Evolutionary conservation across 1,140 invertebrate species (phyloP), one percentile per base, ranked within the genome.

Genomic region (Colletes gigas): DNA sequence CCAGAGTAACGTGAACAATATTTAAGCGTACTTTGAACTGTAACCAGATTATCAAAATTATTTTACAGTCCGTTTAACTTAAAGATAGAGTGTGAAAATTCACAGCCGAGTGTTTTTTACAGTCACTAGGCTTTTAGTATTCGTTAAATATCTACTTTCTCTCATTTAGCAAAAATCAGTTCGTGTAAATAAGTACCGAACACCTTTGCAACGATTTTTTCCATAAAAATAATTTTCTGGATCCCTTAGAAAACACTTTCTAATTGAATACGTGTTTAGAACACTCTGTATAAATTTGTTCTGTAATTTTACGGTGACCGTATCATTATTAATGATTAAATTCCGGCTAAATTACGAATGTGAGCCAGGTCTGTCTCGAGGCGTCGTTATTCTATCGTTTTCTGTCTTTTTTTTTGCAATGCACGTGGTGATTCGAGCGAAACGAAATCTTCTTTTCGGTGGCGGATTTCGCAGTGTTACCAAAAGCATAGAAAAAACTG

Each of bases 401-500:
- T 54, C 5, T 30, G 3, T 9, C 39, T 30, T 30, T 30, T 39
- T 14, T n/a, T 73, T n/a, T 47, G 17, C 55, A 41, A 5, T 60
- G 41, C 55, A 67, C 63, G 19, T 47, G 52, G 19, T 66, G 41
- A 30, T 60, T 60, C 19, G n/a, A 55, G 17, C 39, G 62, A 54
- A 54, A 67, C 1, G 73, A 75, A 44, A 75, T 75, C 62, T 21
- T 3, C 12, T 69, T 19, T 8, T 50, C 17, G 30, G 17, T 15
- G 50, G 14, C 39, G 66, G 72, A 75, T 67, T 21, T 55, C 50
- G 17, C 47, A 41, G n/a, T 50, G 57, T 66, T 75, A 75, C 73
- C 62, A 75, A 75, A 75, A 75, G 50, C 62, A 62, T 75, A 75
- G 63, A 75, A 74, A 75, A 75, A 52, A 67, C 30, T 59, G n/a